Base-by-base conservation (phyloP, 2,888 invertebrate genomes). In the Colostygia pectinataria region DNA sequence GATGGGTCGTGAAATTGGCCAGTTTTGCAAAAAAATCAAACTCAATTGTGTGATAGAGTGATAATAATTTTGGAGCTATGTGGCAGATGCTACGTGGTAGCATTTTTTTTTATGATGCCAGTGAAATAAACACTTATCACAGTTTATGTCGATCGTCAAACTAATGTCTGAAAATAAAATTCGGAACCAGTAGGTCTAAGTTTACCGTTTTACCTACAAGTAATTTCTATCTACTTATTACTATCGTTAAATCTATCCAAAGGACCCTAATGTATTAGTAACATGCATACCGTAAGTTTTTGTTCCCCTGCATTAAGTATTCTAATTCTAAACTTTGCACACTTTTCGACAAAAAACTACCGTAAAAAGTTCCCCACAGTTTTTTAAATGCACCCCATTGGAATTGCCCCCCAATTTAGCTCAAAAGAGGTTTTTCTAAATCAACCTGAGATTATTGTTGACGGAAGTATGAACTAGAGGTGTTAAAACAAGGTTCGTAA, bases 1-100 rank as follows among this genome's bases (percentile, higher is more conserved):
- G 76, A 77, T 77, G 70, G 69, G 52, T 64, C 80, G 81, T 81
- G 67, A 80, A 85, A 86, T 86, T 77, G 74, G 58, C 57, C 55
- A 27, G 40, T 55, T 53, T 27, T 45, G 42, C 46, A 44, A 50
- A 36, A 49, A 50, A 33, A 33, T 23, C 49, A 53, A 63, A 59
- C 50, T 61, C 57, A 57, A 65, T 66, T 61, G 52, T 46, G 47
- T 34, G 44, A 36, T 34, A 23, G 3, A 23, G 29, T 32, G 45
- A 37, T 51, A 51, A 40, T 10, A n/a, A n/a, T 8, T 24, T 7
- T 18, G 18, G 2, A 18, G 3, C 4, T 4, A 13, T 29, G 12
- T 8, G n/a, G 33, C 41, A 38, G 37, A 13, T 38, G 36, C 24
- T 13, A n/a, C n/a, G n/a, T n/a, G n/a, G n/a, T n/a, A 24, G 12